Evolutionary conservation across 2,888 invertebrate genomes (phyloP), one percentile per base, ranked within the genome.

Genomic region (Napeogenes inachia): DNA sequence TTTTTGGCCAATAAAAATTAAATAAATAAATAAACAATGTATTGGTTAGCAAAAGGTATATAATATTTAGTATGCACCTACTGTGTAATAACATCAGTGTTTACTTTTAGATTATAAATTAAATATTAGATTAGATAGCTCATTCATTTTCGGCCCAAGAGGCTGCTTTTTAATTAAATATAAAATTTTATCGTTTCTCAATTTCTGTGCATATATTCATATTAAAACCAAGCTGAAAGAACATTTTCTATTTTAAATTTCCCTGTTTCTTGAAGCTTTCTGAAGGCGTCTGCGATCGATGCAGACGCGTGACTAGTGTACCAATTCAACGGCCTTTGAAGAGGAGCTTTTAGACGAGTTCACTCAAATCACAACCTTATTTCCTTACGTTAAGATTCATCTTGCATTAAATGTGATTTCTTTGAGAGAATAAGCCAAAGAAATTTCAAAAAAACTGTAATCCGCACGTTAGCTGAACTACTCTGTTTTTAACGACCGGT

Each of bases 241-340:
- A 30, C 54, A 56, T 59, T 61, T 61, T 55, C 42, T 45, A 59
- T 35, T 62, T 56, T 50, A 35, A 56, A 50, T n/a, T 56, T 62
- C 54, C 47, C 58, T 58, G 61, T 58, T 62, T 61, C 30, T 30
- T 30, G 45, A 45, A 45, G 12, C 21, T 42, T 63, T 56, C 21
- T 32, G 45, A 62, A 65, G 60, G 63, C 63, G 65, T 56, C 65
- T 61, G 47, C 21, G 71, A 71, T 73, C 73, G 68, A 73, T 71
- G 61, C 47, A n/a, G 56, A 65, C 64, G 66, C 71, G 73, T 71
- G 73, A 73, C 71, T 56, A 13, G 72, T 45, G 59, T 70, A 53
- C 62, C 56, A 70, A 72, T 66, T 62, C 53, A 46, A 30, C 33
- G 54, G 12, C 42, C 33, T 45, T 21, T 59, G 56, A 55, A 21